These are phyloP conservation scores for Leptinotarsa haldemani DNA, from an alignment of 2,888 invertebrate species.

Conservation along the genomic window DNA sequence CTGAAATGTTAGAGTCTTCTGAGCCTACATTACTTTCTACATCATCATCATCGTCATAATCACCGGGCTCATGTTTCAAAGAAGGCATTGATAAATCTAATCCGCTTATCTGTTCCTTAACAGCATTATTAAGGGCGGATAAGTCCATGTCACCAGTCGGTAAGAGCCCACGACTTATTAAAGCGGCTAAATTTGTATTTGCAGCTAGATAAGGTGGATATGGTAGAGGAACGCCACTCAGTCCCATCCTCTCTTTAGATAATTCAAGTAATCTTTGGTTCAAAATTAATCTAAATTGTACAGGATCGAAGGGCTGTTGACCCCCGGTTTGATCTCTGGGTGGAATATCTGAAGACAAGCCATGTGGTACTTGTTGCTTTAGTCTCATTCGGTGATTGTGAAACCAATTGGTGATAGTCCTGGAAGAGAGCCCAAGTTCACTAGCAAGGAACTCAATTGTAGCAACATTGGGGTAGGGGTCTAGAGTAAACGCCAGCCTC, in stretches of 20 bases:
- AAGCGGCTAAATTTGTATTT: constrained; percentile 80
- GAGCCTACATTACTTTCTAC: constrained; percentile 81
- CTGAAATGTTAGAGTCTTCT: constrained; percentile 70
- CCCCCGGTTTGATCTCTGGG: constrained; percentile 79
- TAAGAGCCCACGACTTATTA: constrained; percentile 77
- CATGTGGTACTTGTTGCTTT: constrained; percentile 71
- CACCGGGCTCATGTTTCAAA: constrained; percentile 81
- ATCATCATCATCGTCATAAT: constrained; percentile 85
- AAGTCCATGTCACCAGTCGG: constrained; percentile 72
- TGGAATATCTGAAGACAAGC: constrained; percentile 74
- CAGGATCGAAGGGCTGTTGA: constrained; percentile 85
- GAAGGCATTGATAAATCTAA: constrained; percentile 88
- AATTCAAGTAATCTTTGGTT: constrained; percentile 90
- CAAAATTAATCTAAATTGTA: constrained; percentile 88
- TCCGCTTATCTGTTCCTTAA: constrained; percentile 81
- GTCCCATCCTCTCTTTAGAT: constrained; percentile 85
- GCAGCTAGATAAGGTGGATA: constrained; percentile 84
- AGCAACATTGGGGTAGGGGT: constrained; percentile 96
- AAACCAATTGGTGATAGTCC: constrained; percentile 99
- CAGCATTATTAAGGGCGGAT: constrained; percentile 69
- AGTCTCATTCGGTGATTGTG: constrained; percentile 98
- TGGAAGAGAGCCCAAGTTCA: constrained; percentile 89
- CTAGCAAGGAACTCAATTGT: constrained; percentile 95
- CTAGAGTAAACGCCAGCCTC: constrained; percentile 91
- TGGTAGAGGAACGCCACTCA: constrained; percentile 80